These are phyloP conservation scores for Willowsia nigromaculata DNA, from an alignment of 2,888 invertebrate species.

Conservation along the genomic window DNA sequence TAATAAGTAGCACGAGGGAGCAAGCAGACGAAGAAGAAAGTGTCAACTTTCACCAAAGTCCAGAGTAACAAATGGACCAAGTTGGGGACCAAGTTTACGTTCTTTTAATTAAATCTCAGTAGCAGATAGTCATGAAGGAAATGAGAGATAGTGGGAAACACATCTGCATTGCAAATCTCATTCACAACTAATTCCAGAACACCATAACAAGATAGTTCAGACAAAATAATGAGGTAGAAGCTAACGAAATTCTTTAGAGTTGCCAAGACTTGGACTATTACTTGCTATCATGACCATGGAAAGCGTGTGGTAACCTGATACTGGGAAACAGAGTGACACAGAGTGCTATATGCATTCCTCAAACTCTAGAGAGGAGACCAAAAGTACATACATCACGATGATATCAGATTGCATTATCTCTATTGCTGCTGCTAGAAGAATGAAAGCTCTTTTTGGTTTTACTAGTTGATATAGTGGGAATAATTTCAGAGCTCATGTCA, in stretches of 20 bases:
- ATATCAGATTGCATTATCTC: conserved; percentile 6
- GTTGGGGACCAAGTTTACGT: conserved; percentile 64
- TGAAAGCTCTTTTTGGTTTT: background rate
- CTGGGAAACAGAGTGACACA: background rate
- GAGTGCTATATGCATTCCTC: background rate
- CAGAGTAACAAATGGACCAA: conserved; percentile 70
- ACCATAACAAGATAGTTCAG: conserved; percentile 52
- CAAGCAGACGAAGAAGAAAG: conserved; percentile 46
- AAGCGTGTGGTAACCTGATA: background rate
- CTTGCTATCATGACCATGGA: background rate
- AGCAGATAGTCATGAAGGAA: conserved; percentile 68
- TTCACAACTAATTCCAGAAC: conserved; percentile 68
- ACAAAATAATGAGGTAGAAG: conserved; percentile 53
- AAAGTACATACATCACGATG: background rate
- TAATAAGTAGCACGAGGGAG: conserved; percentile 20
- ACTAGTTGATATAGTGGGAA: background rate
- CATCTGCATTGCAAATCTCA: conserved; percentile 73
- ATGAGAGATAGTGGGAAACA: conserved; percentile 61
- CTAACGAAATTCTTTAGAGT: conserved; percentile 19
- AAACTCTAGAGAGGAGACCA: background rate
- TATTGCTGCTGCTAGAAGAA: background rate
- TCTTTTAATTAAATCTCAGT: conserved; percentile 71
- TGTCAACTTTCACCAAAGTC: conserved; percentile 69
- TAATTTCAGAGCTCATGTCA: background rate
- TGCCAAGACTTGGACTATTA: background rate